Conservation (phyloP, 2,888 invertebrate species). For the Omphaloscelis lunosa region DNA sequence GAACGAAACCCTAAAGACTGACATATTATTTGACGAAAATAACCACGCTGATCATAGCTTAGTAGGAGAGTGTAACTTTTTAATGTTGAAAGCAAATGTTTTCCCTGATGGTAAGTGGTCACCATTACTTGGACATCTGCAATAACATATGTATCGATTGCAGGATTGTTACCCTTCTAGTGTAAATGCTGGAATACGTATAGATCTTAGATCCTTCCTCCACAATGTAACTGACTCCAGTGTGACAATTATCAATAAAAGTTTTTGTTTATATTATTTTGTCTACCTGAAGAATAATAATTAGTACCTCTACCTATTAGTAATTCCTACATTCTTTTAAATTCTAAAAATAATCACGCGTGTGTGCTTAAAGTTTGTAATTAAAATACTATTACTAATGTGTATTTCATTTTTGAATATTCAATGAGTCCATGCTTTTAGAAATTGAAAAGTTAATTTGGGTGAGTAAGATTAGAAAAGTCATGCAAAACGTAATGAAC, state of each 20-base stretch:
- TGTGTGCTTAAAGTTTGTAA: not conserved
- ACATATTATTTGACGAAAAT: too few relatives aligned
- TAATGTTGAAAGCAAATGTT: not conserved
- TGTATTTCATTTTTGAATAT: not conserved
- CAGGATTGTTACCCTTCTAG: too few relatives aligned
- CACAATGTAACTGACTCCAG: not conserved
- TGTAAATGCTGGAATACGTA: not conserved
- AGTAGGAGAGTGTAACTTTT: not conserved
- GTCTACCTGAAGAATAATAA: not conserved
- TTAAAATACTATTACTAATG: not conserved
- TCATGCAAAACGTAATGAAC: conserved; percentile 54
- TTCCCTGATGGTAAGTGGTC: not conserved
- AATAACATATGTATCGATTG: not conserved
- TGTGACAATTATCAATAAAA: not conserved
- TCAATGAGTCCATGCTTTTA: not conserved
- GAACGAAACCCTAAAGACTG: too few relatives aligned
- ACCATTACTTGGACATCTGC: too few relatives aligned
- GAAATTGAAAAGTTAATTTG: conserved; percentile 14
- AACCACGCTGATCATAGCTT: too few relatives aligned
- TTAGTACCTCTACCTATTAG: not conserved
- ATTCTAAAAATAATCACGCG: not conserved
- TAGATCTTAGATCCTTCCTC: too few relatives aligned
- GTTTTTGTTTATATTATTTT: not conserved
- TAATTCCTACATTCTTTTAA: too few relatives aligned
- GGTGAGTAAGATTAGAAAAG: conserved; percentile 49